phyloP scores from a whole-genome alignment of 2,888 invertebrate genomes.

The Phlogophora meticulosa region DNA sequence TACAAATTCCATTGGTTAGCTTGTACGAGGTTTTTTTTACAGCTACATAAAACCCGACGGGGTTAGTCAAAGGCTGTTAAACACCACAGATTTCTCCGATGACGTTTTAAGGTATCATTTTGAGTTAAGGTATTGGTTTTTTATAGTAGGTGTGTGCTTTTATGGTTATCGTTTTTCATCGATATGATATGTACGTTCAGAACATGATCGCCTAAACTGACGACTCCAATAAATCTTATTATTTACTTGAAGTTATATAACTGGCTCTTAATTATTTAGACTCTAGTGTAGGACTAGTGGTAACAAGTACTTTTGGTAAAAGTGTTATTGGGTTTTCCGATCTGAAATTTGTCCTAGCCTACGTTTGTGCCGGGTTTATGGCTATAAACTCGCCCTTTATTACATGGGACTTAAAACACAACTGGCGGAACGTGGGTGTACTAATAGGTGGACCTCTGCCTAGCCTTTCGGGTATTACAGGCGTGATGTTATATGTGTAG shows the following conservation, averaged over 20 bases:
- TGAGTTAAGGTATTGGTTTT: constrained; percentile 13
- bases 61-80: constrained; percentile 31
- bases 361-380: no score
- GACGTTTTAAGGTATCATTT: constrained; percentile 30
- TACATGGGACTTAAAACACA: no score
- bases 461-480: no score
- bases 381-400: no score
- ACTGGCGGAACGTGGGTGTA: no score
- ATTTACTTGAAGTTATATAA: neutral
- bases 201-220: neutral
- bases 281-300: no score
- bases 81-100: constrained; percentile 18
- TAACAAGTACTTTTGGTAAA: no score
- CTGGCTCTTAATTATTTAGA: no score
- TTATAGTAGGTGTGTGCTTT: constrained; percentile 1
- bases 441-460: no score
- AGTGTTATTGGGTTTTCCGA: no score
- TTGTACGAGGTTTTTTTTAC: constrained; percentile 45
- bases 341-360: no score
- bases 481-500: neutral
- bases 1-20: constrained; percentile 20
- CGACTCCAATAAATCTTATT: neutral
- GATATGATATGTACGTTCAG: neutral
- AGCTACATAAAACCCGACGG: constrained; percentile 31
- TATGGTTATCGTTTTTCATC: constrained; percentile 1